These are phyloP conservation scores for Ceratina australensis DNA, from an alignment of 1,140 invertebrate genomes.

Conservation along the genomic window DNA sequence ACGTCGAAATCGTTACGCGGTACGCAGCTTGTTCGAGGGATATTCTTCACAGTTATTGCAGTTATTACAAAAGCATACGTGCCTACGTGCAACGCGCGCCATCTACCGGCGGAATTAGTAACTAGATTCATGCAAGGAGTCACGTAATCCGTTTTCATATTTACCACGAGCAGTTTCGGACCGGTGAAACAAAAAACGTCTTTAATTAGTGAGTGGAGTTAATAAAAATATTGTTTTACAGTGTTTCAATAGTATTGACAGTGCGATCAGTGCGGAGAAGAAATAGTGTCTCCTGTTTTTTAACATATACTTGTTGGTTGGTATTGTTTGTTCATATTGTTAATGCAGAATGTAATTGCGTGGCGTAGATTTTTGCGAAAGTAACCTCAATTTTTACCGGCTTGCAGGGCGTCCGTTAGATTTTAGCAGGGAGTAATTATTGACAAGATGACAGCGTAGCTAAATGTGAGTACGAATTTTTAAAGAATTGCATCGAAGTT, in stretches of 20 bases:
- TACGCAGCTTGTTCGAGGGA: no score
- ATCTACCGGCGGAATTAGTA: slow-evolving; percentile 16
- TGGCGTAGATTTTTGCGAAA: not conserved
- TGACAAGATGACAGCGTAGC: no score
- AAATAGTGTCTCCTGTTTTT: not conserved
- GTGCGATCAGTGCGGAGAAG: not conserved
- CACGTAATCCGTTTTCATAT: not conserved
- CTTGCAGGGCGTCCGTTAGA: not conserved
- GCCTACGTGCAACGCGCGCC: slow-evolving; percentile 19
- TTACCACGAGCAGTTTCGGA: slow-evolving; percentile 16
- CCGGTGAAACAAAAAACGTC: not conserved
- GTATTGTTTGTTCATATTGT: not conserved
- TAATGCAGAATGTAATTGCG: not conserved
- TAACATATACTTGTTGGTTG: not conserved
- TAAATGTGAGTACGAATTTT: not conserved
- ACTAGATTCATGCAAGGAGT: slow-evolving; percentile 13
- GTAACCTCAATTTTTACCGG: not conserved
- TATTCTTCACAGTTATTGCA: not conserved
- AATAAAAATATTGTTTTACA: not conserved
- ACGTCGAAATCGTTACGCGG: not conserved
- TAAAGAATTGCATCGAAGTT: not conserved
- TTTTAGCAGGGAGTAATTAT: not conserved
- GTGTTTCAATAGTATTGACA: not conserved
- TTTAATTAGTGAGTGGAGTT: not conserved
- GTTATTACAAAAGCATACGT: not conserved